Evolutionary conservation across 2,113 vertebrate genomes (phyloP).

Genomic region (Phylloscopus whistleri): DNA sequence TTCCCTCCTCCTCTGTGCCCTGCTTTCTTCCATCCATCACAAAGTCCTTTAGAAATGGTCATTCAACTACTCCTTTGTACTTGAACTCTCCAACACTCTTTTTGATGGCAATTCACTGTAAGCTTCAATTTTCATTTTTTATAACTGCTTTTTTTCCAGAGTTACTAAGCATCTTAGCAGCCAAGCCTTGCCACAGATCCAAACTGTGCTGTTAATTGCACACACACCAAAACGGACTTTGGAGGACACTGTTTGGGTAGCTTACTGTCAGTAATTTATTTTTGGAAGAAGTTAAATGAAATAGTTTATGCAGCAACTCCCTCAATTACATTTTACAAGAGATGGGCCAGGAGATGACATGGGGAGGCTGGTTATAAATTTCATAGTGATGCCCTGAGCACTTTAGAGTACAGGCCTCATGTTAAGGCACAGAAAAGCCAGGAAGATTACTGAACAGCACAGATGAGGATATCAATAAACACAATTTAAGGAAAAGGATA

Average conservation of each 20-base stretch:
- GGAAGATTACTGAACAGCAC: background rate
- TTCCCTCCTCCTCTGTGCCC: background rate
- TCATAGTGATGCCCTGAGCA: background rate
- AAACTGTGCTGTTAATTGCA: background rate
- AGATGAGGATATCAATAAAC: background rate
- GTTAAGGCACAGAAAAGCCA: background rate
- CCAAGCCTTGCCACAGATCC: background rate
- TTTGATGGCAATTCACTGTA: background rate
- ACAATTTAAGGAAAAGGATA: background rate
- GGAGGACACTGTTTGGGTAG: background rate
- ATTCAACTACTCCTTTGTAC: constrained; percentile 1
- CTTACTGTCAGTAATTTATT: background rate
- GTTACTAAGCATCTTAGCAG: background rate
- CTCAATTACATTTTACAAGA: background rate
- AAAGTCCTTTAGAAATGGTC: background rate
- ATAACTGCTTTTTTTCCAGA: background rate
- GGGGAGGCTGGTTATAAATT: background rate
- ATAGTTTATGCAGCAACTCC: background rate
- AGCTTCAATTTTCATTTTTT: background rate
- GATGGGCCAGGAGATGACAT: background rate
- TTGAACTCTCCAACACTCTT: background rate
- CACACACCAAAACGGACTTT: background rate
- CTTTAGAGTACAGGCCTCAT: rapidly evolving
- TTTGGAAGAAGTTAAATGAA: background rate
- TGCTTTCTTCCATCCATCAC: background rate